Conservation (phyloP, 1,140 invertebrate species). For the Drosophila setifemur region DNA sequence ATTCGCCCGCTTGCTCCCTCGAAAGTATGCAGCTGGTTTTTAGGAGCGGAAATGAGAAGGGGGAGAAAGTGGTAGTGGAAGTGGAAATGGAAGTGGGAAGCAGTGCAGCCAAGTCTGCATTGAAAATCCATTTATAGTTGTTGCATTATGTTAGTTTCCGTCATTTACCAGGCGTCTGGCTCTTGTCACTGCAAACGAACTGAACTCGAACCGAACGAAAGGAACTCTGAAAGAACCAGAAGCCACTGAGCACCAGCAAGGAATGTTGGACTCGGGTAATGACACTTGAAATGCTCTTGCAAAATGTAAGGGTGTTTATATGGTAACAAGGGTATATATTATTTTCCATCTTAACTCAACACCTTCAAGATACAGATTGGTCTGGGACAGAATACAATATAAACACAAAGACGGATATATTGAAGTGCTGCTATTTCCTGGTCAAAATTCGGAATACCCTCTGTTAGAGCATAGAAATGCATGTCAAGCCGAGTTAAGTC, state of each 20-base stretch:
- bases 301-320: too few relatives aligned
- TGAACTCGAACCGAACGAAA: constrained; percentile 1
- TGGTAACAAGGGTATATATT: too few relatives aligned
- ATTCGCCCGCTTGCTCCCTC: constrained; percentile 32
- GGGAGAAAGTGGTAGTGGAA: neutral
- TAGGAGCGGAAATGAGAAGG: constrained; percentile 40
- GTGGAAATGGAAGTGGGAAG: neutral
- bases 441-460: too few relatives aligned
- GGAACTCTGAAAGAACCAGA: neutral
- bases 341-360: too few relatives aligned
- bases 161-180: constrained; percentile 20
- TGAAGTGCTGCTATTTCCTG: too few relatives aligned
- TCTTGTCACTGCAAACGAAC: constrained; percentile 4
- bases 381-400: too few relatives aligned
- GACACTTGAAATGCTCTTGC: too few relatives aligned
- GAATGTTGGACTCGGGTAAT: too few relatives aligned
- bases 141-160: constrained; percentile 44
- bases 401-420: too few relatives aligned
- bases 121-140: constrained; percentile 51
- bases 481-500: constrained; percentile 36
- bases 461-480: too few relatives aligned
- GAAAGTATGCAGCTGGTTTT: constrained; percentile 52
- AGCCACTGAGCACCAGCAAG: too few relatives aligned
- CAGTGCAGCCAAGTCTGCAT: constrained; percentile 37
- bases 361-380: too few relatives aligned